Conservation (phyloP, 2,888 invertebrate species). For the Idaea biselata region DNA sequence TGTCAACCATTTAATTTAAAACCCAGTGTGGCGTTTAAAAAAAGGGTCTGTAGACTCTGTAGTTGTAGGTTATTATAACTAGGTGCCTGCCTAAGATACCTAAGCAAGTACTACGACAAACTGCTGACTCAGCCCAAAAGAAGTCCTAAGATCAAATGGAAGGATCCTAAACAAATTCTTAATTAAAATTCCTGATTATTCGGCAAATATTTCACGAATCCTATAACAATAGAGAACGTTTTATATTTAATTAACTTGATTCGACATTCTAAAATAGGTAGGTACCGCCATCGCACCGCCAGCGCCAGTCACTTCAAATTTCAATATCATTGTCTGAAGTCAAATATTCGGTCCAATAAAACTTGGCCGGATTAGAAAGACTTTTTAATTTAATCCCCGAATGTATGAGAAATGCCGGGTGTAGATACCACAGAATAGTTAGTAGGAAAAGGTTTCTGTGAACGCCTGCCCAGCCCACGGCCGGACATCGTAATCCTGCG, state of each 20-base stretch:
- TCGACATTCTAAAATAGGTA: not conserved
- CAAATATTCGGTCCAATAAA: slow-evolving; percentile 50
- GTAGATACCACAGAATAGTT: not conserved
- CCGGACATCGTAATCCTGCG: slow-evolving; percentile 11
- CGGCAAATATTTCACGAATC: slow-evolving; percentile 1
- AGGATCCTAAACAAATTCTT: not conserved
- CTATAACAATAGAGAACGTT: slow-evolving; percentile 3
- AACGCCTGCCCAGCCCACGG: slow-evolving; percentile 18
- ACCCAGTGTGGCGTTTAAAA: too few species aligned
- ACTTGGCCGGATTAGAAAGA: slow-evolving; percentile 48
- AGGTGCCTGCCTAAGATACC: too few species aligned
- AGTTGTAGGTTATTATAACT: too few species aligned
- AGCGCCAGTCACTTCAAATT: slow-evolving; percentile 39
- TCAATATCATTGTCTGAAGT: slow-evolving; percentile 61
- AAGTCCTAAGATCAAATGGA: not conserved
- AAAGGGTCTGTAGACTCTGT: too few species aligned
- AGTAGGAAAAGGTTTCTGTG: slow-evolving; percentile 14
- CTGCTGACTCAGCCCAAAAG: not conserved
- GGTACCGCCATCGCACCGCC: not conserved
- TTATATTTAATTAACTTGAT: slow-evolving; percentile 6
- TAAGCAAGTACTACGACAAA: too few species aligned
- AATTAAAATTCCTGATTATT: not conserved
- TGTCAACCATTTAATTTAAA: too few species aligned
- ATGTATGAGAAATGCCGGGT: slow-evolving; percentile 35
- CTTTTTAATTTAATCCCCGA: slow-evolving; percentile 53